Percentiles rank a stretch among this genome's conserved stretches.
Evolutionary conservation across 1,140 invertebrate genomes (phyloP).

Genomic region (Dendrolimus kikuchii): DNA sequence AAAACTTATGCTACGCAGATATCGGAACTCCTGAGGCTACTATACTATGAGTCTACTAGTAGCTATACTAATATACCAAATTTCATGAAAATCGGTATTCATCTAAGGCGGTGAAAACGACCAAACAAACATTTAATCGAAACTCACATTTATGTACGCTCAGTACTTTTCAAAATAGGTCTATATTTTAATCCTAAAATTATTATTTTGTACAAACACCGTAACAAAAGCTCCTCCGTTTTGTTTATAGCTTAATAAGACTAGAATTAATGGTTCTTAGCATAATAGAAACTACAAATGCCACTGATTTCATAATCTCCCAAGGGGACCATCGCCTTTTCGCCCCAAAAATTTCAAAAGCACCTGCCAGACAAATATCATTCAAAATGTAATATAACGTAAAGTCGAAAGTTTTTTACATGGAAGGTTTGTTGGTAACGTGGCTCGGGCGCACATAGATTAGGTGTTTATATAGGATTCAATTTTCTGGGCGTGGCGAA

Average conservation of each 20-base stretch:
- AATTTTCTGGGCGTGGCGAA: conserved; percentile 70
- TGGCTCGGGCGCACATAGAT: conserved; percentile 36
- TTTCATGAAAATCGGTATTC: too few species aligned
- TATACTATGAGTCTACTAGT: too few species aligned
- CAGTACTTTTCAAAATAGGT: too few species aligned
- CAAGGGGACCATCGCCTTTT: conserved; percentile 63
- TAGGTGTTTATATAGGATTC: conserved; percentile 64
- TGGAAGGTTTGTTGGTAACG: conserved; percentile 19
- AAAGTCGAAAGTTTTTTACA: neutral
- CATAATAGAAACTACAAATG: conserved; percentile 73
- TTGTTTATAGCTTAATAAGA: conserved; percentile 67
- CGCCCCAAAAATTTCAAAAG: conserved; percentile 55
- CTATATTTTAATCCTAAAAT: neutral
- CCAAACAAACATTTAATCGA: too few species aligned
- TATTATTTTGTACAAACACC: conserved; percentile 2
- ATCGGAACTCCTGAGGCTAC: too few species aligned
- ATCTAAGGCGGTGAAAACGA: too few species aligned
- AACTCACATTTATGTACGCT: too few species aligned
- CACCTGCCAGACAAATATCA: conserved; percentile 5
- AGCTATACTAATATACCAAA: too few species aligned
- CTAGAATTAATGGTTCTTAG: conserved; percentile 68
- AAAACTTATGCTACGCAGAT: too few species aligned
- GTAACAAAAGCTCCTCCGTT: conserved; percentile 27
- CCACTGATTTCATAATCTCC: conserved; percentile 73
- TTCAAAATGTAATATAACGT: conserved; percentile 1